Evolutionary conservation across 2,888 invertebrate species (phyloP).

Genomic region (Amaurobius ferox): DNA sequence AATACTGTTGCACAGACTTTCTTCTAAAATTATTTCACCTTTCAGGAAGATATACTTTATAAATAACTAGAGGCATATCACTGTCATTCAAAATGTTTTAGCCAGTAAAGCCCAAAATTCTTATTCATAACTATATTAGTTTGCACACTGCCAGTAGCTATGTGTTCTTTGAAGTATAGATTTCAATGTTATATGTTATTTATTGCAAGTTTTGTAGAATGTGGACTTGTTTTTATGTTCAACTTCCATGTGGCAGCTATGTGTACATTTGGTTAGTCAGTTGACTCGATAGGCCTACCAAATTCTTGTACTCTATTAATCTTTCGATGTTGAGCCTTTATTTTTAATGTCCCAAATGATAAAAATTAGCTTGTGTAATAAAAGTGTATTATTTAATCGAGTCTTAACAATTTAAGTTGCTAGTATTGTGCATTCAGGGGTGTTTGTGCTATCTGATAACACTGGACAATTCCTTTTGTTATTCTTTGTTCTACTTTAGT

Average conservation of each 20-base stretch:
- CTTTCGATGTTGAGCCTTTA: no score
- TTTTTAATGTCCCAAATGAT: no score
- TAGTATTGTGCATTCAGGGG: no score
- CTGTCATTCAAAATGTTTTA: slow-evolving; percentile 22
- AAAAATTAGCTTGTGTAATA: no score
- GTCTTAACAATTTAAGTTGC: no score
- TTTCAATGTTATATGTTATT: neutral
- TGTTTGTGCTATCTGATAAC: no score
- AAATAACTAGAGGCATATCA: neutral
- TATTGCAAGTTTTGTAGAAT: neutral
- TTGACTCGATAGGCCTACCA: neutral
- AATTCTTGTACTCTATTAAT: neutral
- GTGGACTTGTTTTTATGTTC: neutral
- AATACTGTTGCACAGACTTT: slow-evolving; percentile 53
- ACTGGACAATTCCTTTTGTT: no score
- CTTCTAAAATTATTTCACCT: slow-evolving; percentile 19
- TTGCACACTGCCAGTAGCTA: slow-evolving; percentile 47
- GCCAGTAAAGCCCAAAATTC: slow-evolving; percentile 32
- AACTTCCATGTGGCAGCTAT: slow-evolving; percentile 11
- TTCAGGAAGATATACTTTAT: neutral
- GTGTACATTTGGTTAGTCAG: neutral
- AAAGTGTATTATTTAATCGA: no score
- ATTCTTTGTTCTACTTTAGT: no score
- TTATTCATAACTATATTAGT: slow-evolving; percentile 11
- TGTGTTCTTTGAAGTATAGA: neutral